phyloP scores from a whole-genome alignment of 2,113 vertebrate genomes.

The Romanogobio albipinnatus region DNA sequence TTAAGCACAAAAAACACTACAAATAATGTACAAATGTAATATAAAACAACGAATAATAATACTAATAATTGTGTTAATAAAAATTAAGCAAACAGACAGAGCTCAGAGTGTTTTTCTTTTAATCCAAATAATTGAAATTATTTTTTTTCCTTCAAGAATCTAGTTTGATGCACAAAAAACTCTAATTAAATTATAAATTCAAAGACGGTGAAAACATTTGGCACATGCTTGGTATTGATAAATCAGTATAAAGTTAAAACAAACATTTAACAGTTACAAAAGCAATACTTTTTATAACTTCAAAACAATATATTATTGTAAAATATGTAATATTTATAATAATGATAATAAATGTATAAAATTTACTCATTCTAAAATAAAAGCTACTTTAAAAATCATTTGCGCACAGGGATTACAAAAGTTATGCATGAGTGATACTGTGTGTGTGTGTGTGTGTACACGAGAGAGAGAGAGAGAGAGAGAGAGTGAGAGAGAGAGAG shows the following conservation, averaged over 20 bases:
- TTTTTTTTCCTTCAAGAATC: background rate
- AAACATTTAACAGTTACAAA: background rate
- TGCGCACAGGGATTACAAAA: background rate
- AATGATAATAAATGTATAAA: background rate
- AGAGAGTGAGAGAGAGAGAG: background rate
- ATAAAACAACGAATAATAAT: background rate
- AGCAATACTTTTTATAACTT: background rate
- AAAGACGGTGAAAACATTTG: background rate
- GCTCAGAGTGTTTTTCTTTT: background rate
- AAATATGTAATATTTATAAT: background rate
- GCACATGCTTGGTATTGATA: background rate
- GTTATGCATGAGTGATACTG: constrained; percentile 4
- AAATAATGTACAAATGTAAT: background rate
- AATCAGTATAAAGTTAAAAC: background rate
- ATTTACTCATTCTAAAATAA: background rate
- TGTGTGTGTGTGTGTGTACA: background rate
- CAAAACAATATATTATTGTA: background rate
- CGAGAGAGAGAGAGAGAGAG: background rate
- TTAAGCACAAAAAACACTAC: background rate
- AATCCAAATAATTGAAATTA: background rate
- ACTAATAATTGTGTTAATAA: background rate
- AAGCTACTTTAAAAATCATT: background rate
- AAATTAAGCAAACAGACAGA: background rate
- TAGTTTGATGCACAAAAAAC: background rate
- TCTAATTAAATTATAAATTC: background rate